Evolutionary conservation across 2,113 vertebrate species (phyloP).

Genomic region (Pan paniscus): DNA sequence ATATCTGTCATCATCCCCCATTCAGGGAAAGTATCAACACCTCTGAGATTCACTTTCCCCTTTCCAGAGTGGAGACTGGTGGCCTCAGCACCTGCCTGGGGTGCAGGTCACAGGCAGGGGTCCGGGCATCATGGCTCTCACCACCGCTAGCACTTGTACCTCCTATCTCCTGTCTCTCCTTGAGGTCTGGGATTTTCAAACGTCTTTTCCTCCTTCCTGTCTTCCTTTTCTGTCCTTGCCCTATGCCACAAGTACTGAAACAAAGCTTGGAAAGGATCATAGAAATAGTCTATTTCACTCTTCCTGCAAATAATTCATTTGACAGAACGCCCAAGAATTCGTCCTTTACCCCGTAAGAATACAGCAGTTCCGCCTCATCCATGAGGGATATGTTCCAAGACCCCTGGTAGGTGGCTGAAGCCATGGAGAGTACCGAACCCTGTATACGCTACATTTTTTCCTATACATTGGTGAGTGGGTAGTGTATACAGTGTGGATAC

Average conservation of each 20-base stretch:
- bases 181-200: not conserved
- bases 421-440: not conserved
- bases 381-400: not conserved
- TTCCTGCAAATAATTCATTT: not conserved
- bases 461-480: not conserved
- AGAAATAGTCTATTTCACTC: not conserved
- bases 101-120: accelerated
- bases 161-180: not conserved
- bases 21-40: accelerated
- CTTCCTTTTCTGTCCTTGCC: not conserved
- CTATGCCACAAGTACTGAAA: not conserved
- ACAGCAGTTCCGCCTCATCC: not conserved
- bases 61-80: not conserved
- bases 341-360: not conserved
- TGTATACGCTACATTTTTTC: not conserved
- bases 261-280: not conserved
- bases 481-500: not conserved
- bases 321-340: not conserved
- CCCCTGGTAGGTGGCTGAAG: not conserved
- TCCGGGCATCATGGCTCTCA: accelerated
- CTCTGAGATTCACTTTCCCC: not conserved
- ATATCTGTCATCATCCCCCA: accelerated
- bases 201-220: not conserved
- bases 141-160: accelerated
- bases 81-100: accelerated